phyloP scores from a whole-genome alignment of 23 tunicate species.

The Styela plicata region DNA sequence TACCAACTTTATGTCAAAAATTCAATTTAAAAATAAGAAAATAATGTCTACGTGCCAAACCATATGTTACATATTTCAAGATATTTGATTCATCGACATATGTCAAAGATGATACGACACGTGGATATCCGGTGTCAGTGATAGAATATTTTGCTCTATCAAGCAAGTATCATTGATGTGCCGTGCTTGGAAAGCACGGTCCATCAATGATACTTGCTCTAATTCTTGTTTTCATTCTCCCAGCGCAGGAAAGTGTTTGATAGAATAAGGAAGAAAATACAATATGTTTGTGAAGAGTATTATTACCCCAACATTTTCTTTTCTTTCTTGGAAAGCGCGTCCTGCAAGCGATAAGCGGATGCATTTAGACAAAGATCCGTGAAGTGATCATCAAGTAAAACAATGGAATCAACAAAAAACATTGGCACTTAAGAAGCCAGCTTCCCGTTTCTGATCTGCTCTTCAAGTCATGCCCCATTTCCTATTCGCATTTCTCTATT shows the following conservation, averaged over 20 bases:
- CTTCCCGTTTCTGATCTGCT: constrained; percentile 9
- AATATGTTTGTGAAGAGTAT: neutral
- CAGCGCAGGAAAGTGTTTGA: too few relatives aligned
- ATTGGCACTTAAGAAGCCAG: constrained; percentile 14
- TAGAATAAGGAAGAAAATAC: neutral
- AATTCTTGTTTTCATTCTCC: too few relatives aligned
- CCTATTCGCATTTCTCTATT: constrained; percentile 13
- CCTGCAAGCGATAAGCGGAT: neutral
- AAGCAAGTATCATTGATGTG: too few relatives aligned
- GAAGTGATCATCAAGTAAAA: neutral
- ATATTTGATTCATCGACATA: neutral
- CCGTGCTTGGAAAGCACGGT: too few relatives aligned
- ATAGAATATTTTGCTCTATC: too few relatives aligned
- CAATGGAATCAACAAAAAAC: neutral
- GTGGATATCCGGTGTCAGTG: neutral
- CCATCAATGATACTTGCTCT: too few relatives aligned
- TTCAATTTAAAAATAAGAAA: too few relatives aligned
- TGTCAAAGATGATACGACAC: neutral
- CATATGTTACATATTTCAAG: neutral
- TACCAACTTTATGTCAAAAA: too few relatives aligned
- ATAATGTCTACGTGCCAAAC: too few relatives aligned
- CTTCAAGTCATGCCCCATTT: constrained; percentile 34
- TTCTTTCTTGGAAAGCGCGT: too few relatives aligned
- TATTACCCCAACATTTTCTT: neutral
- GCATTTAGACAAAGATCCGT: neutral